These are phyloP conservation scores for Chloebia gouldiae DNA, from an alignment of 2,113 vertebrate genomes.

Conservation along the genomic window DNA sequence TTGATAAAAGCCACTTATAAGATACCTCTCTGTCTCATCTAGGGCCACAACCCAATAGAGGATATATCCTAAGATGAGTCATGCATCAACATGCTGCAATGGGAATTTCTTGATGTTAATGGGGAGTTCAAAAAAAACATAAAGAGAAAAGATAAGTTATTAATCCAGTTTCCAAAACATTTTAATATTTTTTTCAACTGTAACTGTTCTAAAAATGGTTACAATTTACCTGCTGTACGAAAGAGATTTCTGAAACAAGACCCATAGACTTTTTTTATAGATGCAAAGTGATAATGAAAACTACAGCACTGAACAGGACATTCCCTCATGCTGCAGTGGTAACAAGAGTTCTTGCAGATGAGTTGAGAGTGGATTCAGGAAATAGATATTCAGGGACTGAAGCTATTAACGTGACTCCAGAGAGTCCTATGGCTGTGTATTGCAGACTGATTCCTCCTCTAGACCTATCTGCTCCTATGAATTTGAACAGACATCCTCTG, in stretches of 20 bases:
- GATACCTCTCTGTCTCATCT: background rate
- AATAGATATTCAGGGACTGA: background rate
- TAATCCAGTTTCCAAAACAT: background rate
- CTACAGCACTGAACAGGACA: fast-evolving
- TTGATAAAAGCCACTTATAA: background rate
- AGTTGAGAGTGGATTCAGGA: background rate
- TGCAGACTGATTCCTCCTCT: background rate
- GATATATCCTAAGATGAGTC: background rate
- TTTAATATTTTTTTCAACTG: background rate
- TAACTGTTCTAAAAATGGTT: background rate
- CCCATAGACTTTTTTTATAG: background rate
- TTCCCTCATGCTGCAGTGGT: background rate
- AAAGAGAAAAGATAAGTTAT: background rate
- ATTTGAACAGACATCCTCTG: background rate
- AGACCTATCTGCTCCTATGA: background rate
- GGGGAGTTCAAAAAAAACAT: background rate
- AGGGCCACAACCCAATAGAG: background rate
- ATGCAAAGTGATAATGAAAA: background rate
- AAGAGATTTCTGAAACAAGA: background rate
- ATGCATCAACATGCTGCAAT: background rate
- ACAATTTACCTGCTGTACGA: background rate
- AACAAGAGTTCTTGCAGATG: background rate
- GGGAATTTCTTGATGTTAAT: background rate
- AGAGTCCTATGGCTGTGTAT: background rate
- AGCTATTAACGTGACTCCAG: background rate